phyloP scores from a whole-genome alignment of 2,113 vertebrate genomes.

The Scomber colias region DNA sequence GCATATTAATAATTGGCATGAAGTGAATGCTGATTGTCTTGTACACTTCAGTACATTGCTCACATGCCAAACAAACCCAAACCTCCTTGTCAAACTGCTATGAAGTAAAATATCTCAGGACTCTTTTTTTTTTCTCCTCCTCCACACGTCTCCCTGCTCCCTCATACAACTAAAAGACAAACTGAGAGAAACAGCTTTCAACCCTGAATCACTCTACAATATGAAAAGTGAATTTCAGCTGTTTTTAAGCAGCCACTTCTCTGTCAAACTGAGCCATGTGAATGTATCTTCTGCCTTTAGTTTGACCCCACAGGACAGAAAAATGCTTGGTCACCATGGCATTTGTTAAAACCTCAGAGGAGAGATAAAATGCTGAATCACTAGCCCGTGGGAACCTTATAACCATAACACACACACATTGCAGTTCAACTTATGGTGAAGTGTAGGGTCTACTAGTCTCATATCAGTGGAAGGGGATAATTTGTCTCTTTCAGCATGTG shows the following conservation, averaged over 20 bases:
- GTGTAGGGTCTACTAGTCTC: conserved; percentile 32
- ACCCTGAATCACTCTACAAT: not conserved
- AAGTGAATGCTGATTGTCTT: conserved; percentile 63
- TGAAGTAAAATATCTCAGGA: conserved; percentile 31
- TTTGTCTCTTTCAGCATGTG: conserved; percentile 36
- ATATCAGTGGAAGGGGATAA: conserved; percentile 55
- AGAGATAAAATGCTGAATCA: conserved; percentile 60
- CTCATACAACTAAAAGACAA: not conserved
- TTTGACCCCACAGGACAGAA: conserved; percentile 40
- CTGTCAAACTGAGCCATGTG: conserved; percentile 51
- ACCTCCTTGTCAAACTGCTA: conserved; percentile 42
- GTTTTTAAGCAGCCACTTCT: conserved; percentile 16
- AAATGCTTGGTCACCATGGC: conserved; percentile 57
- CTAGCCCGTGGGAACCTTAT: conserved; percentile 24
- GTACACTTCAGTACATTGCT: conserved; percentile 50
- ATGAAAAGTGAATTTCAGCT: not conserved
- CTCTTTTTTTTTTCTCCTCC: conserved; percentile 11
- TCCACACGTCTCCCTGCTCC: conserved; percentile 1
- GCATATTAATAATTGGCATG: conserved; percentile 70
- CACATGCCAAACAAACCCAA: conserved; percentile 64
- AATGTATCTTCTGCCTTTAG: conserved; percentile 45
- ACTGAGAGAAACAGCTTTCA: conserved; percentile 13
- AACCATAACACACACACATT: conserved; percentile 57
- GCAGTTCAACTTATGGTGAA: conserved; percentile 45
- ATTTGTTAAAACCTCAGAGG: conserved; percentile 35